These are phyloP conservation scores for Scaptomyza flava DNA, from an alignment of 2,888 invertebrate species.

Conservation along the genomic window DNA sequence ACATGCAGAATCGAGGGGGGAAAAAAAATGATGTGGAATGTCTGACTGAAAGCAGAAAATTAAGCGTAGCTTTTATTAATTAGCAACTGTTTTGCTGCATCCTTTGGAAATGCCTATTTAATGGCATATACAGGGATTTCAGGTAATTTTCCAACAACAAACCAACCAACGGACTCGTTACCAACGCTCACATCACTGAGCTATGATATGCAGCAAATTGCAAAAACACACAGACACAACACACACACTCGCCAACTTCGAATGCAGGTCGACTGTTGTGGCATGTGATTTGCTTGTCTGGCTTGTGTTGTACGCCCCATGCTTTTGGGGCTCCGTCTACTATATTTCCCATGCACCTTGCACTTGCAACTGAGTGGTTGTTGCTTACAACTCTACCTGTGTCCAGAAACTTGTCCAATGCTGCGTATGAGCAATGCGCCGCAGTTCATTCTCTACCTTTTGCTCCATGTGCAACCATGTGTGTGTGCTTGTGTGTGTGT, in stretches of 20 bases:
- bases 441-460: conserved; percentile 41
- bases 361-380: conserved; percentile 23
- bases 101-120: conserved; percentile 41
- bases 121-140: conserved; percentile 23
- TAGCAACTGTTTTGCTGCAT: conserved; percentile 45
- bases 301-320: conserved; percentile 52
- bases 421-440: conserved; percentile 70
- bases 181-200: conserved; percentile 10
- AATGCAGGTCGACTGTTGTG: conserved; percentile 44
- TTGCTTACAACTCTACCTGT: conserved; percentile 26
- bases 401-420: conserved; percentile 57
- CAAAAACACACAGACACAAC: conserved; percentile 20
- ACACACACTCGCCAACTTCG: not conserved
- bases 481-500: conserved; percentile 3
- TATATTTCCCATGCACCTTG: conserved; percentile 39
- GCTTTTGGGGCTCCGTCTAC: conserved; percentile 39
- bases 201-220: conserved; percentile 74
- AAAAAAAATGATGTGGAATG: conserved; percentile 14
- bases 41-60: conserved; percentile 33
- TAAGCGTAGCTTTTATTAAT: conserved; percentile 57
- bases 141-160: conserved; percentile 42
- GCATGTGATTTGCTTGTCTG: conserved; percentile 75
- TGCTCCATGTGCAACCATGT: conserved; percentile 15
- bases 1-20: not conserved
- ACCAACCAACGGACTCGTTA: conserved; percentile 27